These are phyloP conservation scores for Ailurus styani DNA, from an alignment of 2,113 vertebrate genomes.

Conservation along the genomic window DNA sequence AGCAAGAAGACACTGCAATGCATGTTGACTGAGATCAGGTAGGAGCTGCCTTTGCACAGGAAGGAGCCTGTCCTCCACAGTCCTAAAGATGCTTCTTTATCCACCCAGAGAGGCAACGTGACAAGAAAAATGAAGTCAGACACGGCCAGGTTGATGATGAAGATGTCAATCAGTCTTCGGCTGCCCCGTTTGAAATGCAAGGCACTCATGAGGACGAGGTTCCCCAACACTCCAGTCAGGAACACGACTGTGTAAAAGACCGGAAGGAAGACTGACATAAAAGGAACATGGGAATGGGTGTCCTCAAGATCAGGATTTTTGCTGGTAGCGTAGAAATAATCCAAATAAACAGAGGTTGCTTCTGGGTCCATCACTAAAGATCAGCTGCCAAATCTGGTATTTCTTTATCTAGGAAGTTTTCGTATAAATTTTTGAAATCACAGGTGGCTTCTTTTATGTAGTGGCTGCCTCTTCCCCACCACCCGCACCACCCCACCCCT, in stretches of 20 bases:
- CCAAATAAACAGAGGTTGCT: conserved; percentile 42
- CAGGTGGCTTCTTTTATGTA: conserved; percentile 28
- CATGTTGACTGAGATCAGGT: conserved; percentile 85
- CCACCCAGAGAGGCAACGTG: conserved; percentile 84
- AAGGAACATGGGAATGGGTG: conserved; percentile 9
- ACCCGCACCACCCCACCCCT: not conserved
- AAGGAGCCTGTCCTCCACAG: conserved; percentile 81
- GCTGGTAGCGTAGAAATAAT: conserved; percentile 53
- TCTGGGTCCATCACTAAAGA: conserved; percentile 57
- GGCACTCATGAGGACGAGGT: conserved; percentile 75
- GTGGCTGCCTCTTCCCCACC: not conserved
- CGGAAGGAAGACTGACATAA: conserved; percentile 70
- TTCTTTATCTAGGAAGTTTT: not conserved
- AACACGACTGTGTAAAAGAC: conserved; percentile 79
- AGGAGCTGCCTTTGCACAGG: conserved; percentile 84
- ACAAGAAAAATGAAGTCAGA: conserved; percentile 85
- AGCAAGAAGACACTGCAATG: conserved; percentile 84
- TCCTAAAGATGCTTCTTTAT: conserved; percentile 68
- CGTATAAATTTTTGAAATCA: conserved; percentile 5
- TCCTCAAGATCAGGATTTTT: conserved; percentile 41
- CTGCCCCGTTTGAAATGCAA: conserved; percentile 74
- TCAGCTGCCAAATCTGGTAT: not conserved
- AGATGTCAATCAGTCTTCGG: conserved; percentile 80
- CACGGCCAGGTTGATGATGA: conserved; percentile 82
- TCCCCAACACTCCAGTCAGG: conserved; percentile 78